These are phyloP conservation scores for Nephila pilipes DNA, from an alignment of 1,140 invertebrate genomes.

Conservation along the genomic window DNA sequence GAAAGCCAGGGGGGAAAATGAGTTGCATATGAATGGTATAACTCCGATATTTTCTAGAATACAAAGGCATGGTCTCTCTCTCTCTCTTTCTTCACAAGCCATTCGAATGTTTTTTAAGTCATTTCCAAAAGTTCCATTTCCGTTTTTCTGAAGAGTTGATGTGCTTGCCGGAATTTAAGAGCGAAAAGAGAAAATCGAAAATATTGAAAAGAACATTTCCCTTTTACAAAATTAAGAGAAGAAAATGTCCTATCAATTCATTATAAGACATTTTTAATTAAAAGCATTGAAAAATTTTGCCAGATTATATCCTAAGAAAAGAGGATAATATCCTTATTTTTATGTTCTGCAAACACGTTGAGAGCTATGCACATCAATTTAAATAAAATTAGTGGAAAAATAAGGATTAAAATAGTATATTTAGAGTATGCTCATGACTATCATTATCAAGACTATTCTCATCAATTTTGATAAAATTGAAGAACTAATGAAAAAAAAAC, in stretches of 20 bases:
- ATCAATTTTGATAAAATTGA: too few species aligned
- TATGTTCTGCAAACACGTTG: too few species aligned
- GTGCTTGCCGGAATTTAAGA: not conserved
- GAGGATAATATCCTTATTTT: too few species aligned
- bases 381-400: too few species aligned
- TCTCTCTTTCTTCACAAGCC: not conserved
- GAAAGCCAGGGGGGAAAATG: not conserved
- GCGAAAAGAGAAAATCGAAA: not conserved
- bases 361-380: too few species aligned
- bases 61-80: not conserved
- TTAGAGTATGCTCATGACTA: too few species aligned
- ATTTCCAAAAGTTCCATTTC: not conserved
- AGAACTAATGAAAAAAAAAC: too few species aligned
- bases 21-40: not conserved
- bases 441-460: too few species aligned
- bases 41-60: not conserved
- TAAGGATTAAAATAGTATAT: too few species aligned
- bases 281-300: too few species aligned
- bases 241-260: not conserved
- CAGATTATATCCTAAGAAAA: too few species aligned
- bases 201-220: not conserved
- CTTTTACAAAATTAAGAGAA: not conserved
- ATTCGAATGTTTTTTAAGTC: not conserved
- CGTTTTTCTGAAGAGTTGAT: not conserved
- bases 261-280: too few species aligned